Percentiles rank a stretch among this genome's conserved stretches.
Evolutionary conservation across 2,888 invertebrate genomes (phyloP).

Genomic region (Ophion ellenae): DNA sequence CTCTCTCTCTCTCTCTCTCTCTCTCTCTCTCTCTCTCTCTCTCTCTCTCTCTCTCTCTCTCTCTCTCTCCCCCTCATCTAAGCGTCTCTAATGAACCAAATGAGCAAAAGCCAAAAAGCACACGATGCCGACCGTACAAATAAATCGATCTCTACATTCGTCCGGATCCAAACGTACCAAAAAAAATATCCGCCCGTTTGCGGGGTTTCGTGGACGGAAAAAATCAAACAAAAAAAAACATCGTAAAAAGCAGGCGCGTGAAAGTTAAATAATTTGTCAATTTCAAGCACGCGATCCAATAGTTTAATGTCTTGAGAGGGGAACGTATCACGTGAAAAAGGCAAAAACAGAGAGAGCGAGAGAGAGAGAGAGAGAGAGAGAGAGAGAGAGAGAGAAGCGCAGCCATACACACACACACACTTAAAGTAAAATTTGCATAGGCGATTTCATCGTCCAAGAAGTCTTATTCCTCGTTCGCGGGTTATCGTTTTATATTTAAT

Average conservation of each 20-base stretch:
- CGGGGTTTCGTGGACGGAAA: not conserved
- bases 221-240: not conserved
- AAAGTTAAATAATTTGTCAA: not conserved
- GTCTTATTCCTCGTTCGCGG: constrained; percentile 3
- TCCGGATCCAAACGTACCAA: not conserved
- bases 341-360: too few relatives aligned
- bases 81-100: not conserved
- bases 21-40: too few relatives aligned
- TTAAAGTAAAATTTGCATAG: constrained; percentile 36
- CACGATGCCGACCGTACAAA: not conserved
- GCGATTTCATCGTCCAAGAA: constrained; percentile 39
- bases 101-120: not conserved
- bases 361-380: too few relatives aligned
- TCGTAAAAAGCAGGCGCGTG: not conserved
- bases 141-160: too few relatives aligned
- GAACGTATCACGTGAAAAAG: constrained; percentile 5
- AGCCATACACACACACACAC: constrained; percentile 1
- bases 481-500: constrained; percentile 17
- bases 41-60: too few relatives aligned
- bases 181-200: not conserved
- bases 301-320: constrained; percentile 11
- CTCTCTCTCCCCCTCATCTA: too few relatives aligned
- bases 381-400: not conserved
- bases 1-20: too few relatives aligned
- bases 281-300: constrained; percentile 10